phyloP scores from a whole-genome alignment of 2,797 vertebrate species.

The Lacerta agilis region DNA sequence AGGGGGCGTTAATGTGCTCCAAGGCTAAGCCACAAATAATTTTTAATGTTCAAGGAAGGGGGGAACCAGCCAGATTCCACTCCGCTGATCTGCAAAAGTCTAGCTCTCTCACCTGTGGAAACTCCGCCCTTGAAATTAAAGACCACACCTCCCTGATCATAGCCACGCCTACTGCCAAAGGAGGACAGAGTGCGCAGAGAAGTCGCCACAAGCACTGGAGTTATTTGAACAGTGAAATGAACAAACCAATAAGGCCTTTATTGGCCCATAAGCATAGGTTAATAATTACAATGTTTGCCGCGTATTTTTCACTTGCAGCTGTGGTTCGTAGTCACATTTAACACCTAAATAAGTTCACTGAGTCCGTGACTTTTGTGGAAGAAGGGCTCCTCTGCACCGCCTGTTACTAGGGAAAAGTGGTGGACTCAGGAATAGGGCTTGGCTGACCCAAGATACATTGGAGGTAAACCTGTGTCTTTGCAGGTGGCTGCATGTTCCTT shows the following conservation, averaged over 20 bases:
- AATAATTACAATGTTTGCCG: conserved; percentile 12
- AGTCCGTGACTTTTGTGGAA: neutral
- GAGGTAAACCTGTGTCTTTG: neutral
- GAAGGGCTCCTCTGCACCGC: neutral
- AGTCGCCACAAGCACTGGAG: neutral
- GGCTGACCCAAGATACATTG: neutral
- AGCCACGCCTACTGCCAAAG: neutral
- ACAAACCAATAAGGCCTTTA: conserved; percentile 1
- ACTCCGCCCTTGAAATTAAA: neutral
- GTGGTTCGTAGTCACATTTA: neutral
- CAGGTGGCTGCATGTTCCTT: neutral
- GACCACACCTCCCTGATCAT: neutral
- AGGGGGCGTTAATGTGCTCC: neutral
- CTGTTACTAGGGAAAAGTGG: neutral
- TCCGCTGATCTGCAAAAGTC: neutral
- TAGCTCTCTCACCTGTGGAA: neutral
- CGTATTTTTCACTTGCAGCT: conserved; percentile 5
- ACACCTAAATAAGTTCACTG: neutral
- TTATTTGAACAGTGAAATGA: conserved; percentile 22
- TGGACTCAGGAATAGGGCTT: neutral
- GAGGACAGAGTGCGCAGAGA: neutral
- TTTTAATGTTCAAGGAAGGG: neutral
- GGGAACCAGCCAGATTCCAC: neutral
- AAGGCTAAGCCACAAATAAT: neutral
- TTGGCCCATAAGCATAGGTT: conserved; percentile 6